Conservation (phyloP, 2,888 invertebrate species). For the Hirtodrosophila confusa region DNA sequence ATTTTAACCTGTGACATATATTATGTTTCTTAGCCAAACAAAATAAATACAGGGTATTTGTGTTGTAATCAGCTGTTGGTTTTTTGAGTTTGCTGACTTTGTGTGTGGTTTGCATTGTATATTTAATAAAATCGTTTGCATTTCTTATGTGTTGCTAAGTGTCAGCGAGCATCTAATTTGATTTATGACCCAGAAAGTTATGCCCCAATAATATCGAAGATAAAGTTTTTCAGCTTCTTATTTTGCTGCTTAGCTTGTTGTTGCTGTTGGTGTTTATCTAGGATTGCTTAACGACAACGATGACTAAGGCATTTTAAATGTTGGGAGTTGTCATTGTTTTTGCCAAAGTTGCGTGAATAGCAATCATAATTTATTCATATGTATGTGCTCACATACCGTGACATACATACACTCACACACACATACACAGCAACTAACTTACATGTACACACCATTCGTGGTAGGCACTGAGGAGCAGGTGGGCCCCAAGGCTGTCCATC, state of each 20-base stretch:
- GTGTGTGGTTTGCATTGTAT: conserved; percentile 60
- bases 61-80: conserved; percentile 43
- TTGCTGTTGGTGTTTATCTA: conserved; percentile 26
- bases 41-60: conserved; percentile 51
- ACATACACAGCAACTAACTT: neutral
- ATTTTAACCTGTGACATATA: conserved; percentile 3
- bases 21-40: conserved; percentile 5
- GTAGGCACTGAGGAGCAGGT: conserved; percentile 23
- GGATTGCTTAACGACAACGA: conserved; percentile 60
- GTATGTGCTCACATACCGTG: conserved; percentile 22
- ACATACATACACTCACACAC: conserved; percentile 12
- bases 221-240: conserved; percentile 61
- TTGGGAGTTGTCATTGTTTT: conserved; percentile 75
- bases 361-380: conserved; percentile 74
- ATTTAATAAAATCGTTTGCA: conserved; percentile 78
- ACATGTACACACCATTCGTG: conserved; percentile 24
- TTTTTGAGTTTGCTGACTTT: conserved; percentile 24
- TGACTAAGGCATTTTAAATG: conserved; percentile 76
- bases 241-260: conserved; percentile 1
- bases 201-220: conserved; percentile 77
- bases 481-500: conserved; percentile 20
- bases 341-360: conserved; percentile 67
- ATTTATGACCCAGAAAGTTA: conserved; percentile 77
- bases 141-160: conserved; percentile 80
- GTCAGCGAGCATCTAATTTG: conserved; percentile 77